Evolutionary conservation across 2,113 vertebrate species (phyloP), one percentile per base, ranked within the genome.

Genomic region (Calyptomena viridis): DNA sequence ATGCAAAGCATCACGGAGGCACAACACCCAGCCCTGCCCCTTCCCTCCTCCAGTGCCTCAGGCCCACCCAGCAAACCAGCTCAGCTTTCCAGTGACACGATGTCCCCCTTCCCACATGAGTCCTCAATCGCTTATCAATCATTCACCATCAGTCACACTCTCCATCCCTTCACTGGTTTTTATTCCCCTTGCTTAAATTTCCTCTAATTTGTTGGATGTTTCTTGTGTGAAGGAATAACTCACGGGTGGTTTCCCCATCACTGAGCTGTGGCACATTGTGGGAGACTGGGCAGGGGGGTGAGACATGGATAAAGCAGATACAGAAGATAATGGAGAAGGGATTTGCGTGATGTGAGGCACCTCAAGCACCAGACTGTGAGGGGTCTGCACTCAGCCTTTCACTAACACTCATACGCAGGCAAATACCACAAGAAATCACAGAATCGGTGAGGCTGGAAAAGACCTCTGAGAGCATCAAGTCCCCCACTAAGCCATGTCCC

Each of bases 41-140:
- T 37, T 39, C 15, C 18, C 56, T 20, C 4, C 14, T 30, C 30
- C 5, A 1, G 39, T 8, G 37, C 21, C 24, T 44, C 7, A 8
- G 27, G 7, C 7, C 30, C 7, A 0, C 2, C 46, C 60, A 14
- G n/a, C 19, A 83, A 83, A 40, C 4, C 50, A 21, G 20, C 72
- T 7, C 42, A 40, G 47, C 35, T 49, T 33, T 4, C 33, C 10
- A 1, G 58, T 0, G 44, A 9, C 58, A 35, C 3, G 0, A 4
- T 8, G 0, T 11, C 27, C 37, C 22, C 46, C 50, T 52, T 14
- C 52, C 33, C 53, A 19, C 12, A 2, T 0, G 0, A 14, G 4
- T 42, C 60, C 55, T 58, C 5, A 1, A 2, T 35, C 7, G 0
- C n/a, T 53, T 33, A 13, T 79, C 59, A 35, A 69, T 44, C 37